A percentile compares a stretch with the other conserved stretches of the same genome.
Evolutionary conservation across 2,113 vertebrate genomes (phyloP).

Genomic region (Globicephala melas): DNA sequence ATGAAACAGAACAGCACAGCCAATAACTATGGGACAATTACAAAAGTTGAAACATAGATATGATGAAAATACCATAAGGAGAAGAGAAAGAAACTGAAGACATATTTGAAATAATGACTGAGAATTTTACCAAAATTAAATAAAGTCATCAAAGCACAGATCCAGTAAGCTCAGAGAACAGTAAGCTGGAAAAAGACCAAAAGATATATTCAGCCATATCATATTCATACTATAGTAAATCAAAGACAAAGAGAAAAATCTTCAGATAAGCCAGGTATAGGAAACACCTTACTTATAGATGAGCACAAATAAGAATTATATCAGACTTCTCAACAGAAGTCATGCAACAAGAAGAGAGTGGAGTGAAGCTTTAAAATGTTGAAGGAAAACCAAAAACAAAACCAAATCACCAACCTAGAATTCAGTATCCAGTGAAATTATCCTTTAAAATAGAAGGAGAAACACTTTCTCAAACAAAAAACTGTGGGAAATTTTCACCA

Average conservation of each 20-base stretch:
- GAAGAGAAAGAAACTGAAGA: neutral
- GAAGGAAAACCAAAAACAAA: neutral
- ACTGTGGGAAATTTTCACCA: neutral
- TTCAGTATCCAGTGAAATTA: neutral
- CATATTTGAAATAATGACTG: neutral
- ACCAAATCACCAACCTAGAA: neutral
- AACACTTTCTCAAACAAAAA: neutral
- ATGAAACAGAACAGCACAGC: neutral
- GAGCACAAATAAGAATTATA: neutral
- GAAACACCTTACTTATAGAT: neutral
- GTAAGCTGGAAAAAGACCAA: neutral
- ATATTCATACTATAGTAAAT: neutral
- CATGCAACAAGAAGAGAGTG: neutral
- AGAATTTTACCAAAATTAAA: neutral
- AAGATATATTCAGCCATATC: neutral
- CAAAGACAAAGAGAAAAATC: neutral
- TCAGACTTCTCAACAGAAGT: neutral
- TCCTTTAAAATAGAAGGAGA: neutral
- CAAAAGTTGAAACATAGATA: neutral
- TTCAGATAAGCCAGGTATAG: neutral
- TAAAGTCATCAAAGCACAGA: neutral
- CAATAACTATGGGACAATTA: neutral
- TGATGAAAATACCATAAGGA: neutral
- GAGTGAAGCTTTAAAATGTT: neutral
- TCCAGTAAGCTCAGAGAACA: neutral